phyloP scores from a whole-genome alignment of 2,113 vertebrate species.

The Tragelaphus imberbis region DNA sequence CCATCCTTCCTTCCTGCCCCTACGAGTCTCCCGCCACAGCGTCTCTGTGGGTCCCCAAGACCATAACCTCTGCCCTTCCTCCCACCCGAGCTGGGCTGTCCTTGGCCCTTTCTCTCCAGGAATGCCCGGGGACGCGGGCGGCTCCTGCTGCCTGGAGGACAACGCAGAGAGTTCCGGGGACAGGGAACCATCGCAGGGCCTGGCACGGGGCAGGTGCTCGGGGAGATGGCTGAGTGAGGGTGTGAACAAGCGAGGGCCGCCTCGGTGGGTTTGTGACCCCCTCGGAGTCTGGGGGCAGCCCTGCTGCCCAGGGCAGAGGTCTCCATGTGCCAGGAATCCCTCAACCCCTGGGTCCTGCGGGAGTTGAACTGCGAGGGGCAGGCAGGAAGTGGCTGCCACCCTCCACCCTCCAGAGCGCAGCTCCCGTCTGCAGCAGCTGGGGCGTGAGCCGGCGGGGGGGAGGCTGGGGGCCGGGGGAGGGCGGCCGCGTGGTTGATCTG shows the following conservation, averaged over 20 bases:
- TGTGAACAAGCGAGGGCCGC: neutral
- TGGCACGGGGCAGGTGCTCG: neutral
- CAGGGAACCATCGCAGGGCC: neutral
- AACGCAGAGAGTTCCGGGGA: accelerated
- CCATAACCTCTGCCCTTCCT: neutral
- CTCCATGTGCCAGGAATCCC: neutral
- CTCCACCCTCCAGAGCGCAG: neutral
- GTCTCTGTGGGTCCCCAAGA: neutral
- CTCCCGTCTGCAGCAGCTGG: neutral
- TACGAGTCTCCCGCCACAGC: neutral
- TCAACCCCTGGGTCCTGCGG: neutral
- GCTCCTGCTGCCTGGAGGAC: neutral
- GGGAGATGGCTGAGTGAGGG: accelerated
- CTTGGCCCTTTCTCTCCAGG: neutral
- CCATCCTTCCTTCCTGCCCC: neutral
- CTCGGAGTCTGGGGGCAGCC: neutral
- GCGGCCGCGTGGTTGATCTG: neutral
- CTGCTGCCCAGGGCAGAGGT: neutral
- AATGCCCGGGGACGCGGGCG: accelerated
- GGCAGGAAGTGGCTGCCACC: slow-evolving; percentile 30
- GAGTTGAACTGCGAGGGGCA: neutral
- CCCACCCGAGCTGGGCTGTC: neutral
- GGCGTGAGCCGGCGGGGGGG: neutral
- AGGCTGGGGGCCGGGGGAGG: neutral
- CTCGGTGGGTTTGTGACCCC: no score